Evolutionary conservation across 1,140 invertebrate species (phyloP).

Genomic region (Rhizoglyphus robini): DNA sequence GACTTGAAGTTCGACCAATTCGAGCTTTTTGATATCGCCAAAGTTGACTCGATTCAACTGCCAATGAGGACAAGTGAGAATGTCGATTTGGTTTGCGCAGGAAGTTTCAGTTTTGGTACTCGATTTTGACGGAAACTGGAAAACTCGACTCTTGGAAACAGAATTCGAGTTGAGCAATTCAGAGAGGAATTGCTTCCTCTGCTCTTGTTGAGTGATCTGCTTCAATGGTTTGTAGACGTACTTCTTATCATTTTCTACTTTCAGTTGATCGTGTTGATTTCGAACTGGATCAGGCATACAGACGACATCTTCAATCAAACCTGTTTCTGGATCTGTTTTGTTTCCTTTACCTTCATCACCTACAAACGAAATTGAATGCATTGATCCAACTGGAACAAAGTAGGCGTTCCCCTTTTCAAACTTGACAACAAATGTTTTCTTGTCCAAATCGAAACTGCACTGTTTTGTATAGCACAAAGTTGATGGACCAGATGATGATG

Average conservation of each 20-base stretch:
- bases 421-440: not conserved
- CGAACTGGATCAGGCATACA: not conserved
- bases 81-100: too few species aligned
- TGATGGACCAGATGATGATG: not conserved
- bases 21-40: not conserved
- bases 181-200: not conserved
- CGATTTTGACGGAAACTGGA: not conserved
- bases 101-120: too few species aligned
- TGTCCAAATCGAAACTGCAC: not conserved
- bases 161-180: not conserved
- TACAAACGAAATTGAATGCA: not conserved
- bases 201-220: not conserved
- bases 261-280: not conserved
- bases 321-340: not conserved
- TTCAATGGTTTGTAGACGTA: not conserved
- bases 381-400: not conserved
- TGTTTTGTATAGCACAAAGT: not conserved
- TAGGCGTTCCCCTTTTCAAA: not conserved
- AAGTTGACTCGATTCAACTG: not conserved
- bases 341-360: not conserved
- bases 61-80: conserved; percentile 5
- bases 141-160: not conserved
- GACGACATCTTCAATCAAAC: not conserved
- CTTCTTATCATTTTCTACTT: not conserved
- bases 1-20: not conserved